phyloP scores from a whole-genome alignment of 2,113 vertebrate genomes.

The Seriola rivoliana region DNA sequence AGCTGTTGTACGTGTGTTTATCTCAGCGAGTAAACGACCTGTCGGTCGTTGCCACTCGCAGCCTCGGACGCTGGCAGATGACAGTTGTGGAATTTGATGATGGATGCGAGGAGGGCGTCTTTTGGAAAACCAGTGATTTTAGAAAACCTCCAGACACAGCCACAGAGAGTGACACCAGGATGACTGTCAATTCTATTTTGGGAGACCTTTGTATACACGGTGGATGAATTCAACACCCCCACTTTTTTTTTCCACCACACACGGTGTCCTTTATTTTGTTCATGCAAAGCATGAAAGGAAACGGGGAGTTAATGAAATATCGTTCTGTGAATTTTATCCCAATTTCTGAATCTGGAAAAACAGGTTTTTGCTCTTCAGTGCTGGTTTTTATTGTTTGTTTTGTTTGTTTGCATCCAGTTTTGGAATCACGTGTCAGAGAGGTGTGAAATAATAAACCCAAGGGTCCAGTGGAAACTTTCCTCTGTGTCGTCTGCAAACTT shows the following conservation, averaged over 20 bases:
- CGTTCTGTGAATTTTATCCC: too few relatives aligned
- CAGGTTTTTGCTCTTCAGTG: too few relatives aligned
- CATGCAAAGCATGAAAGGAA: neutral
- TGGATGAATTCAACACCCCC: neutral
- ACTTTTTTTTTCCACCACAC: neutral
- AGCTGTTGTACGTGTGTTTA: neutral
- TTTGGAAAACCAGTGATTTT: slow-evolving; percentile 30
- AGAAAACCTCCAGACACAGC: slow-evolving; percentile 8
- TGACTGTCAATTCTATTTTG: slow-evolving; percentile 27
- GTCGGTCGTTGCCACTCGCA: neutral
- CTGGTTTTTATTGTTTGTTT: too few relatives aligned
- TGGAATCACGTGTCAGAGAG: too few relatives aligned
- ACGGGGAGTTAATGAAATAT: too few relatives aligned
- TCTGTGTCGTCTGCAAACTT: too few relatives aligned
- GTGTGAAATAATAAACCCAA: too few relatives aligned
- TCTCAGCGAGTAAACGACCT: neutral
- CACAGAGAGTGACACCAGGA: neutral
- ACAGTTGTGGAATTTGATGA: slow-evolving; percentile 6
- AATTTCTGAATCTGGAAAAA: too few relatives aligned
- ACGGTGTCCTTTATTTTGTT: too few relatives aligned
- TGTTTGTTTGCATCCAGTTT: too few relatives aligned
- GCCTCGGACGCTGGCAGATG: slow-evolving; percentile 6
- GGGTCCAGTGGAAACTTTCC: too few relatives aligned
- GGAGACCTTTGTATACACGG: neutral
- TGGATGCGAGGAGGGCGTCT: neutral